phyloP scores from a whole-genome alignment of 1,140 invertebrate genomes.

The Aphaenogaster floridana region DNA sequence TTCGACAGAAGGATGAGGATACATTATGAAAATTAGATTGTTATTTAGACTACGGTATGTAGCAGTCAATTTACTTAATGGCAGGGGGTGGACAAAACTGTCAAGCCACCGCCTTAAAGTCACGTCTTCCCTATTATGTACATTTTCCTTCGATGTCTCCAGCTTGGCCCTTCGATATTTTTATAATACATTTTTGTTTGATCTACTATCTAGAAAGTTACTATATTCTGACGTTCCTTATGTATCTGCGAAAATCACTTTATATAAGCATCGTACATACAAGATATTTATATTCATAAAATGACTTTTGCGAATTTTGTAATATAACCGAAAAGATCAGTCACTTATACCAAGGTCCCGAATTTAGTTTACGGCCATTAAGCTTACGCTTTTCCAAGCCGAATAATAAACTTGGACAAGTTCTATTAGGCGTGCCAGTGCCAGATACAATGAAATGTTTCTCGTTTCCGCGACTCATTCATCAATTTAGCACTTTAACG shows the following conservation, averaged over 20 bases:
- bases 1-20: constrained; percentile 51
- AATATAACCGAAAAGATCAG: constrained; percentile 69
- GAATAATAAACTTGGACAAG: constrained; percentile 85
- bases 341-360: constrained; percentile 69
- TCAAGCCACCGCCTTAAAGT: constrained; percentile 76
- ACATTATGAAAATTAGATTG: constrained; percentile 82
- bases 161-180: constrained; percentile 16
- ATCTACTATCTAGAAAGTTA: not conserved
- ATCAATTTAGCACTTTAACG: constrained; percentile 84
- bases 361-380: constrained; percentile 73
- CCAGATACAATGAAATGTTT: constrained; percentile 79
- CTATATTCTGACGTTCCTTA: not conserved
- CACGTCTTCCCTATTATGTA: constrained; percentile 66
- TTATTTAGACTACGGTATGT: constrained; percentile 76
- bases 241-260: not conserved
- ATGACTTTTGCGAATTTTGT: constrained; percentile 37
- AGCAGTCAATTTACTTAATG: constrained; percentile 83
- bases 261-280: not conserved
- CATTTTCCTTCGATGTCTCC: constrained; percentile 61
- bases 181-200: not conserved
- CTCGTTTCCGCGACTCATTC: constrained; percentile 83
- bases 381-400: constrained; percentile 72
- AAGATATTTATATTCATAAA: constrained; percentile 24
- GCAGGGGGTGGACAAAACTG: constrained; percentile 75
- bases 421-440: constrained; percentile 81